Base-by-base conservation (phyloP, 2,888 invertebrate genomes). In the Fabriciana adippe region DNA sequence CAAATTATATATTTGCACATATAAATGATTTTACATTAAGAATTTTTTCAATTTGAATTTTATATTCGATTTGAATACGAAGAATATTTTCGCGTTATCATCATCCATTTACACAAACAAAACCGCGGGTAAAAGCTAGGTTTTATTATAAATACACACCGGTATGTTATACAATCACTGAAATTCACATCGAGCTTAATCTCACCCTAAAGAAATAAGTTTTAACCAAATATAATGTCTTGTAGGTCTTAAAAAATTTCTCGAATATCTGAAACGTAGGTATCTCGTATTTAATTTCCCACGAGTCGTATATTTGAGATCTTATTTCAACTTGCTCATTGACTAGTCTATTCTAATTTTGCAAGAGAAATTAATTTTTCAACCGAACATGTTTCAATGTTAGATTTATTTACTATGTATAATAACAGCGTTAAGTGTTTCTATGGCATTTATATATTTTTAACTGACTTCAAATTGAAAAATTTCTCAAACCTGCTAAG, bases 301-400 rank as follows among this genome's bases (percentile, higher is more conserved):
- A 18, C 16, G 61, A 61, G 61, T 50, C 61, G 35, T 61, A 61
- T 61, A 51, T 41, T 61, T 51, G 61, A 51, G 51, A 61, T 61
- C 51, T 61, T 51, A 35, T 41, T 61, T 51, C 51, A 51, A 61
- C 35, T 51, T 51, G 35, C 51, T 41, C 50, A 51, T 41, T 35
- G 51, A 51, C 51, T 61, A 15, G 50, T 61, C 51, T 51, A 31
- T 61, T 14, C 61, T 61, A 51, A 61, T 51, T 61, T 61, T 35
- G 61, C 8, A 51, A 16, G 61, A 8, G 16, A 31, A 51, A 51
- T 51, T 61, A 61, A 61, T 51, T 61, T 18, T 51, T 15, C 14
- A 6, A 14, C 14, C 16, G 18, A 50, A 50, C 51, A 51, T 51
- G 31, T 15, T 13, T 16, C 60, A 35, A 48, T 47, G n/a, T 55